A percentile compares a stretch with the other conserved stretches of the same genome.
Evolutionary conservation across 2,797 vertebrate genomes (phyloP).

Genomic region (Oreochromis mossambicus): DNA sequence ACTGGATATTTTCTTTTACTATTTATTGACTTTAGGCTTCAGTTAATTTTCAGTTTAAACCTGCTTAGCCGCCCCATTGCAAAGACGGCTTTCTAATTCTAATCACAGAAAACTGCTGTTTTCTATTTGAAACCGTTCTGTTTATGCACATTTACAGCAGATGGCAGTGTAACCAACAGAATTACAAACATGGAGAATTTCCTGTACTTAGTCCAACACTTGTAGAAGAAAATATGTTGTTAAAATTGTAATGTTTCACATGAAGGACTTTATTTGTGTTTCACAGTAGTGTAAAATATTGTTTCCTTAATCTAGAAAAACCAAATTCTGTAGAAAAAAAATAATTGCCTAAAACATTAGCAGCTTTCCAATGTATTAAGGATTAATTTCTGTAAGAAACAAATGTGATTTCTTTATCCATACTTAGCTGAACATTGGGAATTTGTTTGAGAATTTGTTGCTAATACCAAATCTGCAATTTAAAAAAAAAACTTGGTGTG

Average conservation of each 20-base stretch:
- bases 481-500: neutral
- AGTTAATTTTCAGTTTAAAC: neutral
- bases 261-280: neutral
- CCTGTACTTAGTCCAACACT: neutral
- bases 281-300: neutral
- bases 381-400: neutral
- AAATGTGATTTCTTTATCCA: neutral
- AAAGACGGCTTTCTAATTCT: neutral
- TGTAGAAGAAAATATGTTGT: neutral
- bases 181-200: neutral
- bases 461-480: neutral
- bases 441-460: neutral
- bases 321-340: neutral
- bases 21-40: neutral
- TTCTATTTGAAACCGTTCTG: neutral
- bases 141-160: neutral
- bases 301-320: neutral
- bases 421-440: neutral
- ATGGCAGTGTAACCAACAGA: neutral
- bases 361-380: neutral
- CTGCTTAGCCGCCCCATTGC: neutral
- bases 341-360: neutral
- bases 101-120: neutral
- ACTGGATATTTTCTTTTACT: neutral
- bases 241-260: neutral